Evolutionary conservation across 2,888 invertebrate species (phyloP), one percentile per base, ranked within the genome.

Genomic region (Platynereis dumerilii): DNA sequence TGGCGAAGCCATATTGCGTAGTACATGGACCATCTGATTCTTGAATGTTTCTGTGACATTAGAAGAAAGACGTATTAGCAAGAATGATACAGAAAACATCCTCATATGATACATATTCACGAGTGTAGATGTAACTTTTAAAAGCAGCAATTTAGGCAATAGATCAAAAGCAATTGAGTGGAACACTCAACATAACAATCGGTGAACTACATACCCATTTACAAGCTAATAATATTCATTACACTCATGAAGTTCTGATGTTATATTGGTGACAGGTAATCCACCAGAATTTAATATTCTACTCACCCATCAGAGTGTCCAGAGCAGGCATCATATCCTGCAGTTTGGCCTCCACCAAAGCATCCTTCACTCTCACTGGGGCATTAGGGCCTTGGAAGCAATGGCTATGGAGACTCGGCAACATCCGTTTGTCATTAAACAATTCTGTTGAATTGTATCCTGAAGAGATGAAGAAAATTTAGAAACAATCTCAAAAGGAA

Each of bases 1-100:
- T 0, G 92, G 89, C 66, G 90, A 88, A 84, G 91, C 91, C 92
- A 96, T 94, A 73, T 90, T 89, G 72, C 91, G 89, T 58, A 96
- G 87, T 87, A 92, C 91, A 59, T 90, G 88, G 88, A 94, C 89
- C 83, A 92, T 45, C 48, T 62, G 62, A 10, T 56, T 42, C 24
- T 56, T 20, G 48, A 56, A 62, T 24, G 62, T 57, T 20, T 62
- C 61, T 61, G 61, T 12, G 5, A 24, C 7, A 2, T 24, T 7
- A 59, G 22, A 2, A 5, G 7, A 20, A 17, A 20, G 22, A 7
- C 7, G 10, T 7, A n/a, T 10, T 20, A 53, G 10, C 53, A 53
- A n/a, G 10, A n/a, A 53, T 53, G 20, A 10, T 53, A 20, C 20
- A 42, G 44, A n/a, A n/a, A n/a, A n/a, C n/a, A n/a, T n/a, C n/a